Base-by-base conservation (phyloP, 2,888 invertebrate species). In the Athripsodes cinereus region DNA sequence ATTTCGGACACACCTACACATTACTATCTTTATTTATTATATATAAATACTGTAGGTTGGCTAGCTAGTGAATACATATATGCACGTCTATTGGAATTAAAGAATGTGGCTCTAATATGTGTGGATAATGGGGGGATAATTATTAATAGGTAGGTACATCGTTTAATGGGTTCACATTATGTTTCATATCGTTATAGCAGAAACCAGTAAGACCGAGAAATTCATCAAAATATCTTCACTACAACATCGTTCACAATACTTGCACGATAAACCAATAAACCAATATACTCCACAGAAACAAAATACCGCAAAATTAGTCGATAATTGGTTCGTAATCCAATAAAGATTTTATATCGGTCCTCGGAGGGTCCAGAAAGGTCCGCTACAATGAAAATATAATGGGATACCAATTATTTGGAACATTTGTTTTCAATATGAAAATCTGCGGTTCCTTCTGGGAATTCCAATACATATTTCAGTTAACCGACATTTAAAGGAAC, bases 301-400 rank as follows among this genome's bases (percentile, higher is more conserved):
- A 40, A 40, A 40, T 40, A 40, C 40, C 40, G 13, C 40, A 49
- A 48, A 53, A 59, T 59, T 59, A 52, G 49, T 50, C 50, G 53
- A 54, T 57, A 57, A 59, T 59, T 59, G 55, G 47, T 55, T 44
- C 48, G 49, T 52, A 55, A 59, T 59, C 53, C 53, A 59, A 55
- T 59, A 55, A 55, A 51, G 59, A 59, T 56, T 44, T 56, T 56
- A 51, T 46, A 51, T 52, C 51, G 26, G 46, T 35, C 51, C 18
- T 51, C 51, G 40, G 56, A 40, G 50, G 49, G 50, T 50, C 40
- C 20, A 49, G n/a, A 31, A 50, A 21, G 44, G 40, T 46, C 22
- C 26, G 52, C 20, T 56, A 52, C 44, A 49, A 51, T 26, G 56
- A 35, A 55, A 56, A 52, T 16, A 21, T 35, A 31, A 40, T 50